Evolutionary conservation across 2,888 invertebrate genomes (phyloP).

Genomic region (Chrysolina haemoptera): DNA sequence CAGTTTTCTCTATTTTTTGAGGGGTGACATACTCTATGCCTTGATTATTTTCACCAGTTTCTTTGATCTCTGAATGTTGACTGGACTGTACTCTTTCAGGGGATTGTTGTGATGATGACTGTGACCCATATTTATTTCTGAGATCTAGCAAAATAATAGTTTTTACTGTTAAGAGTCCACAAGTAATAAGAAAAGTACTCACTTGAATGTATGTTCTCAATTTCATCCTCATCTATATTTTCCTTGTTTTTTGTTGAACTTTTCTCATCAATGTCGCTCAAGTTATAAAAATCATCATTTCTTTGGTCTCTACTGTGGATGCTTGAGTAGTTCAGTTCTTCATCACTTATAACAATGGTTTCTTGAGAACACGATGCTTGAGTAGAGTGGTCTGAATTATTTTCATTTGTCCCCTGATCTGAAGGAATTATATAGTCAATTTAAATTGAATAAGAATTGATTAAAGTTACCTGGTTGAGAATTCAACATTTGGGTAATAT

Average conservation of each 20-base stretch:
- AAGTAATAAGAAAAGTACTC: constrained; percentile 18
- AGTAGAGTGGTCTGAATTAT: constrained; percentile 30
- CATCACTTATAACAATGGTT: constrained; percentile 71
- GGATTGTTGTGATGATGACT: constrained; percentile 9
- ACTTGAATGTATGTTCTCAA: constrained; percentile 34
- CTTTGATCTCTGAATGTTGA: background rate
- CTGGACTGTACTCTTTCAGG: background rate
- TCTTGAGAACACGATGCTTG: constrained; percentile 51
- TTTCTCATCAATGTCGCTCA: constrained; percentile 29
- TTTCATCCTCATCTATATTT: constrained; percentile 29
- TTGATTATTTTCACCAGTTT: background rate
- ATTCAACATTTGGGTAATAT: constrained; percentile 51
- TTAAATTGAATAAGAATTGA: background rate
- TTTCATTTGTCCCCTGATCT: constrained; percentile 28
- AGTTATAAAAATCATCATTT: constrained; percentile 36
- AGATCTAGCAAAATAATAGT: constrained; percentile 20
- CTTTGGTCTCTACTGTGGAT: constrained; percentile 63
- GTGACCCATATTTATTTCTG: constrained; percentile 31
- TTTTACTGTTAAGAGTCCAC: background rate
- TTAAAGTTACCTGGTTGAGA: constrained; percentile 34
- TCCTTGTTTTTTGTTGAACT: constrained; percentile 10
- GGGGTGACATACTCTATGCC: background rate
- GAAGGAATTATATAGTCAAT: background rate
- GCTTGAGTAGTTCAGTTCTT: constrained; percentile 77
- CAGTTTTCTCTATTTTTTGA: background rate